Conservation (phyloP, 53 echinoderm and acorn worm species). For the Echinometra lucunter region DNA sequence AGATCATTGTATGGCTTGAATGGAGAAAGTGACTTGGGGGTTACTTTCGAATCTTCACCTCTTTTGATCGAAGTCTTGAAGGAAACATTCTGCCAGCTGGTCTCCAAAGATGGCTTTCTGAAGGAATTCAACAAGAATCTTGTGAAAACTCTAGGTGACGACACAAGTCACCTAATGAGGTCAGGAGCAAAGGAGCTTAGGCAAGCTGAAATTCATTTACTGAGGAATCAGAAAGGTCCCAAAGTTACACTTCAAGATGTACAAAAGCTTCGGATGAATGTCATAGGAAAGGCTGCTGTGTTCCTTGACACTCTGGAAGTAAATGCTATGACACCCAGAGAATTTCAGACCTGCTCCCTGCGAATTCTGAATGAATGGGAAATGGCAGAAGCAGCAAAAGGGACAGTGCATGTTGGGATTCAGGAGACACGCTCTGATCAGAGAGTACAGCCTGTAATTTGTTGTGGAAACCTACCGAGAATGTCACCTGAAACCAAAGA, state of each 20-base stretch:
- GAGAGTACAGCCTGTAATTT: neutral
- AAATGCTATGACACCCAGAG: neutral
- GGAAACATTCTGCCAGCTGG: slow-evolving; percentile 46
- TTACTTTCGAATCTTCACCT: neutral
- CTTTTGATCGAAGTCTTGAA: slow-evolving; percentile 39
- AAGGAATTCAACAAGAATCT: neutral
- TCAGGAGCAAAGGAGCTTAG: slow-evolving; percentile 15
- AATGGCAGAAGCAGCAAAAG: neutral
- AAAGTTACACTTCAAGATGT: neutral
- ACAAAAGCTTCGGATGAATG: neutral
- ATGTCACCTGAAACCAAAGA: neutral
- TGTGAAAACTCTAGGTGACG: neutral
- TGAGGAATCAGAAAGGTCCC: slow-evolving; percentile 15
- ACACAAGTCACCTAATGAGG: neutral
- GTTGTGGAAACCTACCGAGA: neutral
- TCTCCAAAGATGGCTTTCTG: slow-evolving; percentile 18
- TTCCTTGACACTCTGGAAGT: neutral
- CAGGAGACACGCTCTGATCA: neutral
- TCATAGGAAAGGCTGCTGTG: neutral
- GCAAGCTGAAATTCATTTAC: slow-evolving; percentile 18
- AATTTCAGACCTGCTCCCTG: neutral
- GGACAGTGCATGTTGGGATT: neutral
- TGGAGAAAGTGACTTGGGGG: neutral
- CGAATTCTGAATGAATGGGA: neutral
- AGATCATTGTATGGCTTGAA: neutral